Base-by-base conservation (phyloP, 2,888 invertebrate species). In the Metellina segmentata region DNA sequence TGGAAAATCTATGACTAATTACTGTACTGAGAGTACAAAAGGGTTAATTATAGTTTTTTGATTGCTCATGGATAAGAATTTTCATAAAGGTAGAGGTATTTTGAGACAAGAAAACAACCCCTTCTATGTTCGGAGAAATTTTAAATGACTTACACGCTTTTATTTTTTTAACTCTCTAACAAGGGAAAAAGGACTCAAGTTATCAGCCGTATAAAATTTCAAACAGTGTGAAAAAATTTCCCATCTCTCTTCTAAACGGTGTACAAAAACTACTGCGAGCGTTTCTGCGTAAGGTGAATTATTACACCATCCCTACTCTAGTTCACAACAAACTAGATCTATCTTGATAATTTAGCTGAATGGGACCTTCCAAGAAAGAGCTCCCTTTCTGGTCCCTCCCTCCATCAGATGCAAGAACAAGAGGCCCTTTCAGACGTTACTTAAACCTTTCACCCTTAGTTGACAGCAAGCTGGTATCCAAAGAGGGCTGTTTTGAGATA, bases 361-460 rank as follows among this genome's bases (percentile, higher is more conserved):
- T 61, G 61, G 61, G 11, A 11, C 16, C 61, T 61, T 61, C 61
- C 61, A 61, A 61, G 61, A 61, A 61, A 61, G 61, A 61, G 5
- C 61, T 61, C 61, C 61, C 8, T 61, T 34, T 49, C 61, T 53
- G 20, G 34, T 61, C 13, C 19, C 34, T 34, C 61, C 19, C 79
- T 48, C 61, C 51, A 4, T 61, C 61, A 61, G 11, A 9, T 16
- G 19, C 7, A 9, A 77, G 61, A 79, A 79, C 61, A 79, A 79
- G 79, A 61, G 13, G 61, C 20, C 69, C 53, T 69, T 79, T 79
- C 34, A 61, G 61, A 79, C 61, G 79, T 61, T 61, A 79, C 79
- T 79, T 79, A 79, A 79, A 61, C 79, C 79, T 79, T 79, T 79
- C 79, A 79, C 9, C 53, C 34, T 6, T 19, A 53, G 61, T 20